Base-by-base conservation (phyloP, 35 echinoderm and acorn worm genomes). In the Lytechinus variegatus region DNA sequence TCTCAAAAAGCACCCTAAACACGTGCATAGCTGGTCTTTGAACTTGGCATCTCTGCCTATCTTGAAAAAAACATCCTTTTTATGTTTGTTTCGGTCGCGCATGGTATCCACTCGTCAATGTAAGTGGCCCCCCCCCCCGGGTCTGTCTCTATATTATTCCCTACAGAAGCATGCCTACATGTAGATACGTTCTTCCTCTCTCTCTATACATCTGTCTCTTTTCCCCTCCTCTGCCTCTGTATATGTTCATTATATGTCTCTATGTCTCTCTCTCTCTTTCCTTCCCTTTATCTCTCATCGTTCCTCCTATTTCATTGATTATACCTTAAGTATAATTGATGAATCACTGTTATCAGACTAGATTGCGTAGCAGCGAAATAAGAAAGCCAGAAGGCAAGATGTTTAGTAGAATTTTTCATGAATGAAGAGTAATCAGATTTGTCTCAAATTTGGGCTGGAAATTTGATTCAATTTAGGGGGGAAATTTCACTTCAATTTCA, bases 391-490 rank as follows among this genome's bases (percentile, higher is more conserved):
- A 79, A 79, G 66, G 66, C 66, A 79, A 24, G n/a, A 79, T 79
- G 66, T 79, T 79, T 79, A 79, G 66, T 79, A 24, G 16, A 79
- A 79, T 79, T 79, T 44, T 79, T 79, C 66, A 79, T 79, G 66
- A 79, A 79, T 79, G 66, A 79, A 79, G 66, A 8, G 14, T 79
- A 79, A 79, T 79, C 66, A 79, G 66, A 79, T 79, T 79, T 79
- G 66, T 79, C 66, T 79, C 19, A 79, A 79, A 24, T 79, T 79
- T 79, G 66, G 66, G 19, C 19, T 79, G 66, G 66, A 79, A 44
- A 79, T 79, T 79, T 79, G 66, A 79, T 79, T 79, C 66, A 79
- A 79, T 79, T 79, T 79, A 24, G 66, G n/a, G 66, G 66, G n/a
- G 66, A 79, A 79, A n/a, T 79, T 79, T 24, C 19, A 7, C 66